These are phyloP conservation scores for Mormyrus proboscirostris DNA, from an alignment of 2,797 vertebrate species.

Conservation along the genomic window DNA sequence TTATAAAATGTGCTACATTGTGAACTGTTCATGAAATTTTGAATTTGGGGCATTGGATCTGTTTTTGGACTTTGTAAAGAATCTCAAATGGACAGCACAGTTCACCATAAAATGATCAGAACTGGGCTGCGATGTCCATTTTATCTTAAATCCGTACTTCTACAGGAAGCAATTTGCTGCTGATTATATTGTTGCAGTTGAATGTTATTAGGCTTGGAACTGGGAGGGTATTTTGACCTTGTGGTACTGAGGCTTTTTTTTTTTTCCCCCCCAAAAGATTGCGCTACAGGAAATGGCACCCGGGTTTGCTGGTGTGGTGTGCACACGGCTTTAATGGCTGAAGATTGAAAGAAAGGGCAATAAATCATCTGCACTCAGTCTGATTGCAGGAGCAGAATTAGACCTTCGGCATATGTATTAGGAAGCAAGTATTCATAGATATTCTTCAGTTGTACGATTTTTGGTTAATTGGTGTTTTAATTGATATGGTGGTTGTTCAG, in stretches of 20 bases:
- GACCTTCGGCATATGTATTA: neutral
- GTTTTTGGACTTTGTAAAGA: neutral
- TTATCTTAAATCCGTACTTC: neutral
- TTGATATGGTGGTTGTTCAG: conserved; percentile 10
- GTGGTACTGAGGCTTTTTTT: neutral
- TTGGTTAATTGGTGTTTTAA: conserved; percentile 28
- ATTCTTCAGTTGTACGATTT: conserved; percentile 28
- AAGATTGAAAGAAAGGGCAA: neutral
- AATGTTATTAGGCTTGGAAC: neutral
- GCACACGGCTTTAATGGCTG: neutral
- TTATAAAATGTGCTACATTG: neutral
- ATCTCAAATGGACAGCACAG: neutral
- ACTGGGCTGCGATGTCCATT: neutral
- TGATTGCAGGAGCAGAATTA: neutral
- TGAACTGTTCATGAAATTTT: neutral
- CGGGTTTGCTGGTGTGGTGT: neutral
- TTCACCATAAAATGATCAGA: neutral
- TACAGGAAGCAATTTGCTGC: neutral
- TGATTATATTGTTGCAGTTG: neutral
- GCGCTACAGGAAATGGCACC: neutral
- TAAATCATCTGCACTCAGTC: neutral
- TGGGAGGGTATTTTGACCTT: neutral
- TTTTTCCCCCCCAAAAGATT: neutral
- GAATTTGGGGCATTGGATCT: neutral
- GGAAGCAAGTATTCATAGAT: conserved; percentile 31